Percentiles rank a stretch among this genome's conserved stretches.
Conservation (phyloP, 1,140 invertebrate species). For the Laodelphax striatellus region DNA sequence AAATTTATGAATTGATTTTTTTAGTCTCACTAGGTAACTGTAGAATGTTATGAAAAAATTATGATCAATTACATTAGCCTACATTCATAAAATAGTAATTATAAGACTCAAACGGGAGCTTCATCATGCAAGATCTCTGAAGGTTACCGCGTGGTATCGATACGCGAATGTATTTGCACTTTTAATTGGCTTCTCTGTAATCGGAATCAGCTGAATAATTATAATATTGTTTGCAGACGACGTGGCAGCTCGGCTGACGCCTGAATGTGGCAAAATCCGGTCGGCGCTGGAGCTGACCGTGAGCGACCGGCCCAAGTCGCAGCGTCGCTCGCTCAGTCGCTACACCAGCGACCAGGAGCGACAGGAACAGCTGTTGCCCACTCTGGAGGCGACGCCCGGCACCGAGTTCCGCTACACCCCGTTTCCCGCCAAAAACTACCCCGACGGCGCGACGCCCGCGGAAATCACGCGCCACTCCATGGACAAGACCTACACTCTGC, state of each 20-base stretch:
- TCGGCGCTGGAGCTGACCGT: constrained; percentile 59
- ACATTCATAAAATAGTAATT: too few species aligned
- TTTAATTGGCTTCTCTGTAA: too few species aligned
- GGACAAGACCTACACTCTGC: constrained; percentile 70
- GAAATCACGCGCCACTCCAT: constrained; percentile 79
- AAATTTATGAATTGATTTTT: too few species aligned
- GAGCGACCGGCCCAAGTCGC: constrained; percentile 10
- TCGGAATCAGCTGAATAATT: too few species aligned
- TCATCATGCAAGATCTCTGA: too few species aligned
- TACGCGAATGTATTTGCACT: too few species aligned
- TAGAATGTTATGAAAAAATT: too few species aligned
- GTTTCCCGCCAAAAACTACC: constrained; percentile 66
- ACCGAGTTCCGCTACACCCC: constrained; percentile 67
- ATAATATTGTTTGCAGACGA: constrained; percentile 29
- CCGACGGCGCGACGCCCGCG: constrained; percentile 58
- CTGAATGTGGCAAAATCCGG: constrained; percentile 45
- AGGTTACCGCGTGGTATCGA: too few species aligned
- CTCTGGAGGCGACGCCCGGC: constrained; percentile 64
- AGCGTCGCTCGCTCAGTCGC: constrained; percentile 28
- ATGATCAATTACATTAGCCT: too few species aligned
- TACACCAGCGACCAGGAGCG: constrained; percentile 40
- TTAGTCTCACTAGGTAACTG: too few species aligned
- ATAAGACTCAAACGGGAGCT: too few species aligned
- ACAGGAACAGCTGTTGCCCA: constrained; percentile 64
- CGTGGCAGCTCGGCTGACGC: constrained; percentile 41